phyloP scores from a whole-genome alignment of 35 echinoderm and acorn worm genomes.

The Acanthaster planci region DNA sequence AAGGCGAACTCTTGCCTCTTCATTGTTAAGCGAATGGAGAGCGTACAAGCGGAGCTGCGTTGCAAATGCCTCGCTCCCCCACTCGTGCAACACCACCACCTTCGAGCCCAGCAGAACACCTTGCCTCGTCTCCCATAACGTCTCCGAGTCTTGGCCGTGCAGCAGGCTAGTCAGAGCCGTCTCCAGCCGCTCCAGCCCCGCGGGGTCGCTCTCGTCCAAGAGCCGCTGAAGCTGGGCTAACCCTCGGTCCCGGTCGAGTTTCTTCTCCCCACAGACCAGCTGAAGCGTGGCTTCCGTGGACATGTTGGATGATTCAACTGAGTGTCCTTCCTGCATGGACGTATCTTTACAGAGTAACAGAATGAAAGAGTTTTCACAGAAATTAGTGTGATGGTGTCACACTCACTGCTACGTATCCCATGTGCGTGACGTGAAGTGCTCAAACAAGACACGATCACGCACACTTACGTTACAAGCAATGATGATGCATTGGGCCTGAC shows the following conservation, averaged over 20 bases:
- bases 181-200: slow-evolving; percentile 53
- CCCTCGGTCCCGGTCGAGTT: slow-evolving; percentile 92
- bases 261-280: slow-evolving; percentile 42
- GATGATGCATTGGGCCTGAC: too few species aligned
- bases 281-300: background rate
- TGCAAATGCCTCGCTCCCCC: slow-evolving; percentile 40
- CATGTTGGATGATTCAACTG: background rate
- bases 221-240: slow-evolving; percentile 50
- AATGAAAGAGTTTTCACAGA: too few species aligned
- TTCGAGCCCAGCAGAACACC: slow-evolving; percentile 75
- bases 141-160: slow-evolving; percentile 35
- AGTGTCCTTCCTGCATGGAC: too few species aligned
- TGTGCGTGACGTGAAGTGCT: too few species aligned
- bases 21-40: slow-evolving; percentile 60
- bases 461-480: too few species aligned
- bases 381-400: too few species aligned
- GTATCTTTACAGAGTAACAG: too few species aligned
- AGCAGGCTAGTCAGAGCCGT: slow-evolving; percentile 36
- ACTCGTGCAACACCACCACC: slow-evolving; percentile 39
- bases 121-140: slow-evolving; percentile 85
- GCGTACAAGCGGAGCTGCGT: slow-evolving; percentile 43
- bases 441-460: too few species aligned
- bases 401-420: too few species aligned
- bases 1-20: slow-evolving; percentile 79
- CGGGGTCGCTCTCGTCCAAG: slow-evolving; percentile 24